Base-by-base conservation (phyloP, 2,797 vertebrate species). In the Meriones psammophilus region DNA sequence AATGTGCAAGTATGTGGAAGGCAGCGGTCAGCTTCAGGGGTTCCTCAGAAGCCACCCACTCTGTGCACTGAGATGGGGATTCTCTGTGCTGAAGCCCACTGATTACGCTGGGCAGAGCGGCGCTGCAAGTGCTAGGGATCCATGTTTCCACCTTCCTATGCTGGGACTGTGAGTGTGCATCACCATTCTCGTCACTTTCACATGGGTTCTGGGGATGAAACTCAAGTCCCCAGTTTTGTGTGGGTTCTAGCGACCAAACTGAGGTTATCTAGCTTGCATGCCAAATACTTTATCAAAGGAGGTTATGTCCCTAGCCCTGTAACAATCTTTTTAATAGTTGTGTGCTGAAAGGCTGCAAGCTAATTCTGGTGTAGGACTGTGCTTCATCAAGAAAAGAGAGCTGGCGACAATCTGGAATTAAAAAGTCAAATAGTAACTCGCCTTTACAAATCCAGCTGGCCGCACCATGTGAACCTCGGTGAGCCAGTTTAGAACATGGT, bases 271-370 rank as follows among this genome's bases (percentile, higher is more conserved):
- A n/a, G 62, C 18, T 50, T 85, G 39, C 30, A 50, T 20, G 62
- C 10, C 62, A 50, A 66, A 46, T 50, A 36, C 13, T 36, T 87
- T 56, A 56, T 71, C 33, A 71, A 54, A 36, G 62, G 39, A 66
- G 28, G 60, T 84, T 84, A 66, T 46, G 62, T 84, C 39, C 30
- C 60, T 66, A 84, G 33, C 2, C 66, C 33, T 87, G 24, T 26
- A 71, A 56, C 33, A 36, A 15, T 30, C n/a, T 74, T 92, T 92
- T 81, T 94, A 95, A 71, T 13, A 60, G 60, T 42, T 42, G 73
- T 50, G 56, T 96, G 64, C 60, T 95, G 33, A 97, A 95, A 80
- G 28, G n/a, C 46, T 87, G 14, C 81, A 97, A 92, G 42, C 14
- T 84, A 87, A 73, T 79, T 94, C 81, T 95, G 39, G 33, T 78